A percentile compares a stretch with the other conserved stretches of the same genome.
Conservation (phyloP, 2,797 vertebrate species). For the Sus cebifrons region DNA sequence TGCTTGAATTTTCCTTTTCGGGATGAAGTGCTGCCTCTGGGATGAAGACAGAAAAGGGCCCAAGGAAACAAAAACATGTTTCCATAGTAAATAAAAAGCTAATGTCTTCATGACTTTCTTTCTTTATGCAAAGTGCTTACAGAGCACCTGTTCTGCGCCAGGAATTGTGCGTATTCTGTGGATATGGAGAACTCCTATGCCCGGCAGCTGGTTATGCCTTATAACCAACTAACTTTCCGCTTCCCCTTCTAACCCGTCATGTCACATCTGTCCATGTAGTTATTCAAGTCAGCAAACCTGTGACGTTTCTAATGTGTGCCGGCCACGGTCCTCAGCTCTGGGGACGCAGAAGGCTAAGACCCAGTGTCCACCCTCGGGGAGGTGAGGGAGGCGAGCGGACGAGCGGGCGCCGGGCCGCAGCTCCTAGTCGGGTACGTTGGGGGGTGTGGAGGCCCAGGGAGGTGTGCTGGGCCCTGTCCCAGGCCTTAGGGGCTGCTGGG, state of each 20-base stretch:
- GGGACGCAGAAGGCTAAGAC: too few relatives aligned
- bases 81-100: not conserved
- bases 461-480: accelerated
- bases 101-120: too few relatives aligned
- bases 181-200: accelerated
- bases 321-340: not conserved
- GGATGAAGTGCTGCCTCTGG: not conserved
- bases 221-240: accelerated
- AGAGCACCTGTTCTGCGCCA: not conserved
- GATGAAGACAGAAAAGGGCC: not conserved
- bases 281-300: not conserved
- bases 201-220: not conserved
- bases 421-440: accelerated
- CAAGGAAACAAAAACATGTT: too few relatives aligned
- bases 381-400: not conserved
- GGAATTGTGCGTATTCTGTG: accelerated
- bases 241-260: accelerated
- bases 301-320: not conserved
- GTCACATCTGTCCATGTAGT: accelerated
- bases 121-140: not conserved
- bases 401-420: accelerated
- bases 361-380: accelerated
- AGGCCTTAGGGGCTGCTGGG: accelerated
- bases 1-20: accelerated
- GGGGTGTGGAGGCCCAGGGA: accelerated